Percentiles rank a stretch among this genome's conserved stretches.
phyloP scores from a whole-genome alignment of 2,797 vertebrate genomes.

The Chloroceryle inda region DNA sequence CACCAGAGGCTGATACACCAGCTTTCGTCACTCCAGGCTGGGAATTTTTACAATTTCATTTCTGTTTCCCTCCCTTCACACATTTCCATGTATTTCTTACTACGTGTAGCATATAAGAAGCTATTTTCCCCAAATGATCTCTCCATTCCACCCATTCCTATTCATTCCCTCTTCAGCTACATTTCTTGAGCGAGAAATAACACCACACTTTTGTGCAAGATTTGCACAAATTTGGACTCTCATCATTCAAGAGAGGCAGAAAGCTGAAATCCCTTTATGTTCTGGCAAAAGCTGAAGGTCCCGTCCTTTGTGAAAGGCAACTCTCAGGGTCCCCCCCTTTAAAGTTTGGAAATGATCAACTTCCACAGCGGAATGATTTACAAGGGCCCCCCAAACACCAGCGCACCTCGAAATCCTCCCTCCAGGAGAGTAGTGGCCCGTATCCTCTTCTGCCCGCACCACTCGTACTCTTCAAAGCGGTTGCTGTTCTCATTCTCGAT shows the following conservation, averaged over 20 bases:
- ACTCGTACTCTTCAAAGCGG: constrained; percentile 98
- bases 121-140: constrained; percentile 67
- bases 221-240: not conserved
- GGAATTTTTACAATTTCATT: constrained; percentile 82
- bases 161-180: not conserved
- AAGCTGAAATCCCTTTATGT: not conserved
- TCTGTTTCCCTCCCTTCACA: constrained; percentile 71
- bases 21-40: constrained; percentile 82
- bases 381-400: not conserved
- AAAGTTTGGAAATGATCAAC: not conserved
- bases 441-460: constrained; percentile 99
- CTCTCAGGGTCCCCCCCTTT: not conserved
- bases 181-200: not conserved
- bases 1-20: constrained; percentile 80
- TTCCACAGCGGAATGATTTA: not conserved
- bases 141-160: not conserved
- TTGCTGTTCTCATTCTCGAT: constrained; percentile 95
- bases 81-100: constrained; percentile 72
- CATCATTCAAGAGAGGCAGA: not conserved
- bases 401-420: constrained; percentile 96
- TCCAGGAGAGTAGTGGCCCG: constrained; percentile 95
- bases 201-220: not conserved
- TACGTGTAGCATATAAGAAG: constrained; percentile 67
- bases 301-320: not conserved
- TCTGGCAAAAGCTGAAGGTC: not conserved